These are phyloP conservation scores for Drosophila quasianomalipes DNA, from an alignment of 2,888 invertebrate genomes.

Conservation along the genomic window DNA sequence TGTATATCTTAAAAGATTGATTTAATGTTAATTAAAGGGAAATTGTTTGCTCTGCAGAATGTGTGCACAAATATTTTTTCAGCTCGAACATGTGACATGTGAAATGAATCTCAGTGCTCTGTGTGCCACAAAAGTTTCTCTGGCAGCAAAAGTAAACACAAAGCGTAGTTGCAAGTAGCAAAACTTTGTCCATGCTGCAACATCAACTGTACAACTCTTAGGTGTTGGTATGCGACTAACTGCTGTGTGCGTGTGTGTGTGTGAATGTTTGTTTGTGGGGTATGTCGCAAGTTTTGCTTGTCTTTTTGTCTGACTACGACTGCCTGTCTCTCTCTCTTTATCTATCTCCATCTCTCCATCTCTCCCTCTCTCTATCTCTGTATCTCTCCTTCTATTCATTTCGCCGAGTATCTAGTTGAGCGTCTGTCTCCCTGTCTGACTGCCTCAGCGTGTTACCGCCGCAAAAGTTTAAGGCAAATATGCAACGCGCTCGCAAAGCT, in stretches of 20 bases:
- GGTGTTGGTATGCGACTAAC: conserved; percentile 45
- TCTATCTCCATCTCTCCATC: conserved; percentile 6
- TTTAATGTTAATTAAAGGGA: conserved; percentile 77
- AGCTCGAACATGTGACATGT: conserved; percentile 55
- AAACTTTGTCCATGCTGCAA: conserved; percentile 61
- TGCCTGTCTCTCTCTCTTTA: conserved; percentile 23
- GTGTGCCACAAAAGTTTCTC: conserved; percentile 52
- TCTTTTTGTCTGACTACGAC: conserved; percentile 57
- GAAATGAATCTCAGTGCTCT: conserved; percentile 69
- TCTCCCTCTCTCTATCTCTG: conserved; percentile 6
- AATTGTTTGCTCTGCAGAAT: conserved; percentile 61
- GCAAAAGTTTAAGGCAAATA: conserved; percentile 78
- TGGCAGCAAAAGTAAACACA: conserved; percentile 66
- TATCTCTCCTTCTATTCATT: conserved; percentile 1
- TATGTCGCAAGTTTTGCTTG: conserved; percentile 72
- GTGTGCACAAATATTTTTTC: conserved; percentile 61
- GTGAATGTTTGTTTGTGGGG: conserved; percentile 39
- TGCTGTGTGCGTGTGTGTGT: conserved; percentile 27
- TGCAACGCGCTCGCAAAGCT: conserved; percentile 68
- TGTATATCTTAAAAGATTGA: conserved; percentile 56
- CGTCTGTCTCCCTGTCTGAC: conserved; percentile 23
- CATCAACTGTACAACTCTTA: conserved; percentile 45
- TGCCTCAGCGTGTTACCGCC: conserved; percentile 48
- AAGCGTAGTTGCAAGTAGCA: conserved; percentile 54
- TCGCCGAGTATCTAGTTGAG: conserved; percentile 33